These are phyloP conservation scores for Orchesella cincta DNA, from an alignment of 1,140 invertebrate species.

Conservation along the genomic window DNA sequence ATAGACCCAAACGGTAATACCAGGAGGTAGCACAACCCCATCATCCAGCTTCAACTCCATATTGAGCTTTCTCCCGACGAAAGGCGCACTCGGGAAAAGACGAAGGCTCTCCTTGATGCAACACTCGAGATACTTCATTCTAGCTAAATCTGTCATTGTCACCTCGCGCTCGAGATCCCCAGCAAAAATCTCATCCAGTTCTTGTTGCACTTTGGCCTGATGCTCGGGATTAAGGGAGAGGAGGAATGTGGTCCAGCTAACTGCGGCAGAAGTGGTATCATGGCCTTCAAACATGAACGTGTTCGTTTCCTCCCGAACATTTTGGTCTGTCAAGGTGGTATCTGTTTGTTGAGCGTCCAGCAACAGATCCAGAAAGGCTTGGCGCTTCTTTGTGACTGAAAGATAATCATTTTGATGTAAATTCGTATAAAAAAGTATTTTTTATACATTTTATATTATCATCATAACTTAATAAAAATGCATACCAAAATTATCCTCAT, in stretches of 20 bases:
- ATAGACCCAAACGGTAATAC: constrained; percentile 36
- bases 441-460: too few species aligned
- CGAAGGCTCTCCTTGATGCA: constrained; percentile 74
- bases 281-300: constrained; percentile 87
- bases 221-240: constrained; percentile 79
- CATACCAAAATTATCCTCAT: constrained; percentile 42
- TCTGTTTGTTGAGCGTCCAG: constrained; percentile 61
- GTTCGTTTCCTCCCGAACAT: constrained; percentile 79
- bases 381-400: constrained; percentile 59
- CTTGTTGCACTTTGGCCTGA: constrained; percentile 72
- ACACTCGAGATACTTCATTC: constrained; percentile 81
- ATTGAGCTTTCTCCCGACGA: constrained; percentile 59
- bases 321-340: constrained; percentile 60
- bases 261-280: constrained; percentile 84
- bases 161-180: constrained; percentile 67
- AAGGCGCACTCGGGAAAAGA: constrained; percentile 67
- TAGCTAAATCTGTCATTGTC: constrained; percentile 75
- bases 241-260: constrained; percentile 79
- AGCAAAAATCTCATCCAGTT: constrained; percentile 75
- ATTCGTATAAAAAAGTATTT: too few species aligned
- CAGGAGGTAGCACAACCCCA: constrained; percentile 54
- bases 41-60: constrained; percentile 57
- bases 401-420: too few species aligned
- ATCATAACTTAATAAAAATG: too few species aligned
- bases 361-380: constrained; percentile 80